Evolutionary conservation across 2,113 vertebrate species (phyloP).

Genomic region (Stegostoma tigrinum): DNA sequence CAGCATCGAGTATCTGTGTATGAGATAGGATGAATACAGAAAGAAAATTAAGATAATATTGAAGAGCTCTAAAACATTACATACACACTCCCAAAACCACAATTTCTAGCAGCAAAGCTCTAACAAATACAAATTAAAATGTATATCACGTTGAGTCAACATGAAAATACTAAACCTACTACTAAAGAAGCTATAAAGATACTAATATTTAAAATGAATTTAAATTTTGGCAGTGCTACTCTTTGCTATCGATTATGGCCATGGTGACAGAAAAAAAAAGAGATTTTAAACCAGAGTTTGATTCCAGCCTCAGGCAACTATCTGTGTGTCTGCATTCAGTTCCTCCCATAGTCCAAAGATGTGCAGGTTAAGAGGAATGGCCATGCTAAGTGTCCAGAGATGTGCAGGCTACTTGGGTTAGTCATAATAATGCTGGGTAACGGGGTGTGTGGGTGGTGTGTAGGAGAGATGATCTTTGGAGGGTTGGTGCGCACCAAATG

Average conservation of each 20-base stretch:
- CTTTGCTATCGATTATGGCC: background rate
- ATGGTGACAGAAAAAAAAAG: background rate
- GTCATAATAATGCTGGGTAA: no score
- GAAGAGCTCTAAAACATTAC: background rate
- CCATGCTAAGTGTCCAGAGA: no score
- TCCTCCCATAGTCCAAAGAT: no score
- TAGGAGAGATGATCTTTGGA: no score
- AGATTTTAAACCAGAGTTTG: background rate
- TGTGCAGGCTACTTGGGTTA: no score
- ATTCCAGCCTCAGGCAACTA: no score
- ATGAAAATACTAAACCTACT: background rate
- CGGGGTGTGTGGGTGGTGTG: no score
- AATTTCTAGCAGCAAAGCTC: background rate
- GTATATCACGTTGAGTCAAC: background rate
- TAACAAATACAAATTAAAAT: background rate
- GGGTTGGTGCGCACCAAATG: no score
- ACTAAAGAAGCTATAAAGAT: background rate
- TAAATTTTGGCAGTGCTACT: background rate
- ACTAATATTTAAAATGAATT: background rate
- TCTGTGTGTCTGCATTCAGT: no score
- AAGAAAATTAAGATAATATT: background rate
- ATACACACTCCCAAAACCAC: no score
- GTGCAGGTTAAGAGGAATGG: no score
- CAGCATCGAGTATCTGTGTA: constrained; percentile 80
- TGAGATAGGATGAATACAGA: background rate